Evolutionary conservation across 2,888 invertebrate species (phyloP).

Genomic region (Osmoderma eremita): DNA sequence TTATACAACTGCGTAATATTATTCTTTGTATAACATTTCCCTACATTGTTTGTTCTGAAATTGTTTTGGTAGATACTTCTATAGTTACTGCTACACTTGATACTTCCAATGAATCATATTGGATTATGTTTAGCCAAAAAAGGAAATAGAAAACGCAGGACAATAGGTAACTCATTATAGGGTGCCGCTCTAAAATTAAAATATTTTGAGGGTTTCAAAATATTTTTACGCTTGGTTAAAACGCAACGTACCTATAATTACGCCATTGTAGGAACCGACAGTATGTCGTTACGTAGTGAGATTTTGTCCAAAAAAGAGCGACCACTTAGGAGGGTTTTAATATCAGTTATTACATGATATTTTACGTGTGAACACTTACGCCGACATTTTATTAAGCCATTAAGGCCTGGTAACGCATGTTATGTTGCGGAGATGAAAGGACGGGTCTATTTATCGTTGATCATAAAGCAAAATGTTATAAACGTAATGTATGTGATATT

Average conservation of each 20-base stretch:
- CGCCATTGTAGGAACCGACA: not conserved
- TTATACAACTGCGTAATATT: no score
- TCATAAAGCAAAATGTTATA: conserved; percentile 4
- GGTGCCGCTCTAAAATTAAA: conserved; percentile 1
- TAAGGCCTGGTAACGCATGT: not conserved
- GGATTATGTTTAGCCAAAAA: no score
- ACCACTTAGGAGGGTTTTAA: conserved; percentile 10
- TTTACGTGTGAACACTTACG: conserved; percentile 17
- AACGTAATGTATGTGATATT: not conserved
- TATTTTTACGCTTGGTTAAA: conserved; percentile 1
- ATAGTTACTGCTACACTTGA: no score
- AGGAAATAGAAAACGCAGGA: no score
- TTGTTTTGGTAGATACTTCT: no score
- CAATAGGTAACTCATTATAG: no score
- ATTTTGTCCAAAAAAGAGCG: conserved; percentile 11
- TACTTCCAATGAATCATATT: no score
- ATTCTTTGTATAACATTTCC: no score
- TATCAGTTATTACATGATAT: conserved; percentile 15
- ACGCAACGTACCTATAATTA: conserved; percentile 19
- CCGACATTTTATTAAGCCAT: conserved; percentile 12
- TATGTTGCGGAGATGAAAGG: not conserved
- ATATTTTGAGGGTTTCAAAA: not conserved
- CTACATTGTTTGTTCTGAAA: no score
- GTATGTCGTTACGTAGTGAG: not conserved
- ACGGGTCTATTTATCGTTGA: not conserved